Conservation (phyloP, 2,113 vertebrate species). For the Lampris megalopsis region DNA sequence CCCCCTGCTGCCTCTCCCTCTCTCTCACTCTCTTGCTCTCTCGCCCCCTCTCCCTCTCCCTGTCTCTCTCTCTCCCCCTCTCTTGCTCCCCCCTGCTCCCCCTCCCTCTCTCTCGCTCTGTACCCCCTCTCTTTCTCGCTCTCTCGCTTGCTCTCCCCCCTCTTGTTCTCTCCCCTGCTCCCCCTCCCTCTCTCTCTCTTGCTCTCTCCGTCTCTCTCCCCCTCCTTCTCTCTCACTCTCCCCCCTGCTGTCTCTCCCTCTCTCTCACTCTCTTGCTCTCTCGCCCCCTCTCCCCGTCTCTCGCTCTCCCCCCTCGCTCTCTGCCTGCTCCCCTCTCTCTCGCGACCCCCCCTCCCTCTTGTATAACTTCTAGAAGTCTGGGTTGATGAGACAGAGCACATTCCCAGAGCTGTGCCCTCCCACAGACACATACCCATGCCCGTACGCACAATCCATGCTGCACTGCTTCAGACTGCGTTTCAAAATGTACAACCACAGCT, state of each 20-base stretch:
- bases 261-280: conserved; percentile 6
- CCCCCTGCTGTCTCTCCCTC: neutral
- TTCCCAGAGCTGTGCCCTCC: conserved; percentile 27
- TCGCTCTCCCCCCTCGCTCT: neutral
- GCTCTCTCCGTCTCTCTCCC: too few species aligned
- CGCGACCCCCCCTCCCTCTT: neutral
- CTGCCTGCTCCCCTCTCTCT: conserved; percentile 1
- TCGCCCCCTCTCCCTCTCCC: too few species aligned
- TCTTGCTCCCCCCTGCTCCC: too few species aligned
- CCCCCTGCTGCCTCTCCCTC: conserved; percentile 11
- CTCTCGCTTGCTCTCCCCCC: neutral
- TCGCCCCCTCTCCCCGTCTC: neutral
- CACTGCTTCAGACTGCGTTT: neutral
- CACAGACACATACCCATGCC: conserved; percentile 11
- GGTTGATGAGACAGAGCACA: neutral
- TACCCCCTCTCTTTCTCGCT: too few species aligned
- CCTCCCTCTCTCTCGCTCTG: too few species aligned
- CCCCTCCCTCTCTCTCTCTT: too few species aligned
- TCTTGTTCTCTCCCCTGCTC: neutral
- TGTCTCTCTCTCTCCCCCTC: too few species aligned
- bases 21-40: neutral
- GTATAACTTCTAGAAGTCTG: neutral
- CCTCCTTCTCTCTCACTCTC: too few species aligned
- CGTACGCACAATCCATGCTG: conserved; percentile 1
- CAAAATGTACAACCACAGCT: neutral